Base-by-base conservation (phyloP, 92 coral and sea anemone genomes). In the Parazoanthus darwini region DNA sequence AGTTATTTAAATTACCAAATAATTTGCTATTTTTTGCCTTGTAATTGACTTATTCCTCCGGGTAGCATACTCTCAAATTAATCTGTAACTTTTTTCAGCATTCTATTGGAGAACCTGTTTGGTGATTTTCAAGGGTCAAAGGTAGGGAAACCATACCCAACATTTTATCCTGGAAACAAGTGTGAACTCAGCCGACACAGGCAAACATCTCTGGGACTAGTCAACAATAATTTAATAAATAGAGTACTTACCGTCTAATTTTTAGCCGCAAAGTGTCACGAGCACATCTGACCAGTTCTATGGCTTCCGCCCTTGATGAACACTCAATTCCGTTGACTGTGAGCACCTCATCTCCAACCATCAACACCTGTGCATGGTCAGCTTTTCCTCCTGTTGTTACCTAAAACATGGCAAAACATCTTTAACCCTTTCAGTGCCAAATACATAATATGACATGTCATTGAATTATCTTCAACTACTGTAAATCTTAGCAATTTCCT, bases 311-410 rank as follows among this genome's bases (percentile, higher is more conserved):
- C 79, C 98, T 91, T 38, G 98, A 90, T 33, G 89, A 74, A 74
- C 98, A 97, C 65, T 92, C 92, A 88, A 95, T 91, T 68, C 93
- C 94, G 86, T 97, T 97, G 67, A 97, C 93, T 70, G 96, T 95
- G 22, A 97, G 68, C 65, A 97, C 92, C 89, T 97, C 98, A 89
- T 97, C 99, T 56, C 99, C 99, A 66, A 95, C 95, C 35, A 81
- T 82, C 89, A 97, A 86, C 36, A 75, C 83, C 9, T 89, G 90
- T 26, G 90, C 86, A 6, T 93, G 91, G 93, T 96, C 95, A 54
- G 99, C 99, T 83, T 97, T 97, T 36, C 99, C 98, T 39, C 98
- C 99, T 54, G 92, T 93, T 46, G 96, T 93, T 73, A 97, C 86
- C 99, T 97, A 86, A 76, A 86, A 46, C 43, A 80, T 38, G 0